These are phyloP conservation scores for Cryptophagus acutangulus DNA, from an alignment of 2,888 invertebrate genomes.

Conservation along the genomic window DNA sequence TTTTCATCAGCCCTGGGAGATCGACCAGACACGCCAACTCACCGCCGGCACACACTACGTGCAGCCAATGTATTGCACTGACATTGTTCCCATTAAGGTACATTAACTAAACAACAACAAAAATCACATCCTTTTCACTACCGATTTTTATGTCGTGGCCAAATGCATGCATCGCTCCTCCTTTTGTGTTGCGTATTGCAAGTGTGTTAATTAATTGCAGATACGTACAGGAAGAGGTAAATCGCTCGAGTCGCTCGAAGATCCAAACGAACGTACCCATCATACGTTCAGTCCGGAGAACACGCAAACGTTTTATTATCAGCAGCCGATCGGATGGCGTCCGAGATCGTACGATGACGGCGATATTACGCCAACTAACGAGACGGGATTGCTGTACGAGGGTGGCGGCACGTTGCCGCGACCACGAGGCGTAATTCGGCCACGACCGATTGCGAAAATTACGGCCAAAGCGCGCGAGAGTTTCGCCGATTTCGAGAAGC, in stretches of 20 bases:
- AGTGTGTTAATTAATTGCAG: conserved; percentile 48
- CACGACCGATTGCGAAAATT: conserved; percentile 76
- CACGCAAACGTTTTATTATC: conserved; percentile 55
- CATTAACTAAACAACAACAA: conserved; percentile 5
- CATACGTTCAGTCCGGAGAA: conserved; percentile 58
- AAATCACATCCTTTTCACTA: conserved; percentile 1
- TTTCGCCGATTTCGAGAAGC: conserved; percentile 48
- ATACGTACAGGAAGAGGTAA: conserved; percentile 79
- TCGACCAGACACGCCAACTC: conserved; percentile 57
- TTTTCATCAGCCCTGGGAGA: conserved; percentile 67
- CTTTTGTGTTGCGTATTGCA: not conserved
- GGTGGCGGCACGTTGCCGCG: conserved; percentile 84
- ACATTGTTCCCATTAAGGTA: conserved; percentile 56
- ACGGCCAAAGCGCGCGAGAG: conserved; percentile 52
- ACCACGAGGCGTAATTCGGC: conserved; percentile 74
- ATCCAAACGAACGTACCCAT: conserved; percentile 63
- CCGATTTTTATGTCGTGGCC: not conserved
- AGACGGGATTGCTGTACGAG: conserved; percentile 53
- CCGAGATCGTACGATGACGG: conserved; percentile 79
- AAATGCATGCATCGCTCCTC: not conserved
- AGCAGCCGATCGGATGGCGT: conserved; percentile 47
- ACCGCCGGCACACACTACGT: conserved; percentile 43
- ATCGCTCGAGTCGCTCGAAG: conserved; percentile 79
- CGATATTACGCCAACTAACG: conserved; percentile 85
- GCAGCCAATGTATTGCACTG: conserved; percentile 48